phyloP scores from a whole-genome alignment of 2,113 vertebrate genomes.

The Nothoprocta perdicaria region DNA sequence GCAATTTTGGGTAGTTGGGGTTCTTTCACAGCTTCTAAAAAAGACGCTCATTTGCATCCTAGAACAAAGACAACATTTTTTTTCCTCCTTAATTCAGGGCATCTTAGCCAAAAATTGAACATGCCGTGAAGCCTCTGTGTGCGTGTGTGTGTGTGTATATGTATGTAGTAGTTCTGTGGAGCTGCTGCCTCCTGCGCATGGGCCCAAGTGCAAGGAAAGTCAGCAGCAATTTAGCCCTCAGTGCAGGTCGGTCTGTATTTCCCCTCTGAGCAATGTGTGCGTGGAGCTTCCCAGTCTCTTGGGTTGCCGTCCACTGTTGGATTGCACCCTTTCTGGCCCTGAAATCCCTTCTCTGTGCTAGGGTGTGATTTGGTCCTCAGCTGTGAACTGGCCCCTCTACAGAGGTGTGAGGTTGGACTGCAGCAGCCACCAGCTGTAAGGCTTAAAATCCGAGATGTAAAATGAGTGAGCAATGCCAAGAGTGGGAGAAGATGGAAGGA shows the following conservation, averaged over 20 bases:
- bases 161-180: not conserved
- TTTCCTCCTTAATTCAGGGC: not conserved
- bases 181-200: not conserved
- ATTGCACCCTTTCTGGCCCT: not conserved
- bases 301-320: too few relatives aligned
- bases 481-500: not conserved
- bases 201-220: not conserved
- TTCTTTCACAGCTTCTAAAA: conserved; percentile 72
- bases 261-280: not conserved
- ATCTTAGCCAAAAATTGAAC: conserved; percentile 52
- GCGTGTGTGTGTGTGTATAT: not conserved
- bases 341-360: too few relatives aligned
- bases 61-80: conserved; percentile 55
- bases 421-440: not conserved
- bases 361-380: too few relatives aligned
- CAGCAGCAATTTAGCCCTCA: too few relatives aligned
- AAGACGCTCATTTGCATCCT: conserved; percentile 71
- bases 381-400: too few relatives aligned
- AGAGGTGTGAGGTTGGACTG: not conserved
- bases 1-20: conserved; percentile 66
- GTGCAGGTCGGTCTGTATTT: too few relatives aligned
- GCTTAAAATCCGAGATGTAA: not conserved
- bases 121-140: not conserved
- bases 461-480: rapidly evolving
- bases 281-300: too few relatives aligned